These are phyloP conservation scores for Acutogordius australiensis DNA, from an alignment of 2,888 invertebrate species.

Conservation along the genomic window DNA sequence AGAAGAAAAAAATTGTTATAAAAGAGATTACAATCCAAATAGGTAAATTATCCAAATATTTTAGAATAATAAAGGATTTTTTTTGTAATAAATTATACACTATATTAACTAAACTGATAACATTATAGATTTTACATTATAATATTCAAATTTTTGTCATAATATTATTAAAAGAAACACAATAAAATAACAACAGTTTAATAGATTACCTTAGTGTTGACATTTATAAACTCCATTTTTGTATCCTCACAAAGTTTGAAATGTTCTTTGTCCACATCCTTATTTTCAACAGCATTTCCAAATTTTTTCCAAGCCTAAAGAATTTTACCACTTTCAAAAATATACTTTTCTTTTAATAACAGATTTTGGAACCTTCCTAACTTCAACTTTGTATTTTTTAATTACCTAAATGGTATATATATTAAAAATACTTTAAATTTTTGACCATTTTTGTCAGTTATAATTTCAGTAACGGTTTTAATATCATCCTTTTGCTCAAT, in stretches of 20 bases:
- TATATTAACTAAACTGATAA: too few relatives aligned
- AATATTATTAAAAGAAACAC: too few relatives aligned
- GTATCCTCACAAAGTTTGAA: not conserved
- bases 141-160: too few relatives aligned
- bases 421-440: slow-evolving; percentile 9
- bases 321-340: too few relatives aligned
- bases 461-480: slow-evolving; percentile 3
- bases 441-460: not conserved
- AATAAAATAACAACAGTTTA: too few relatives aligned
- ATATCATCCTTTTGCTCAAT: not conserved
- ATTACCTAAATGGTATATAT: not conserved
- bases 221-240: not conserved
- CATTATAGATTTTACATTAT: too few relatives aligned
- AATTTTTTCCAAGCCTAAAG: not conserved
- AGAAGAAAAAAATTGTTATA: too few relatives aligned
- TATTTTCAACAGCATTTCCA: not conserved
- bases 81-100: too few relatives aligned
- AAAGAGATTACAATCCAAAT: too few relatives aligned
- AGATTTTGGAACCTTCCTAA: slow-evolving; percentile 1
- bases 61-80: too few relatives aligned
- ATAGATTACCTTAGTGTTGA: too few relatives aligned
- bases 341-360: not conserved
- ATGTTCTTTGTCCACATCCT: not conserved
- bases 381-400: slow-evolving; percentile 1
- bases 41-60: too few relatives aligned